Conservation (phyloP, 2,888 invertebrate genomes). For the Craniophora ligustri region DNA sequence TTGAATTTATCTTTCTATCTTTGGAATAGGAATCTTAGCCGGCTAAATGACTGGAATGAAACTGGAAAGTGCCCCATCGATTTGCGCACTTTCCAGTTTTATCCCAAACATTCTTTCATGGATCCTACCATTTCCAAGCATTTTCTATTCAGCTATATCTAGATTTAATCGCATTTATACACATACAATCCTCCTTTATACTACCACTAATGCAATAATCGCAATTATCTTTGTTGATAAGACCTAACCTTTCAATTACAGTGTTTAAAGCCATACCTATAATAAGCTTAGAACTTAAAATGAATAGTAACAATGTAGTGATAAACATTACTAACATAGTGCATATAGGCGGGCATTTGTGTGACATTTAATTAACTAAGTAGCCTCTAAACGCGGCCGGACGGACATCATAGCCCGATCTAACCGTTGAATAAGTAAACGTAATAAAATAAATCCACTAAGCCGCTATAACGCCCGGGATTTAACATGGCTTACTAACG, state of each 20-base stretch:
- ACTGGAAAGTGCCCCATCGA: too few species aligned
- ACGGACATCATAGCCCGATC: conserved; percentile 70
- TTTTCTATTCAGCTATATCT: too few species aligned
- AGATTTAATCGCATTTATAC: too few species aligned
- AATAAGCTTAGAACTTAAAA: conserved; percentile 24
- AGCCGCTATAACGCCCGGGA: conserved; percentile 72
- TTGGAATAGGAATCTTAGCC: too few species aligned
- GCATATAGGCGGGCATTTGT: conserved; percentile 54
- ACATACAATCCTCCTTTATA: too few species aligned
- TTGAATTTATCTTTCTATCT: too few species aligned
- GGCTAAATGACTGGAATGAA: too few species aligned
- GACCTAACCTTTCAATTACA: conserved; percentile 43
- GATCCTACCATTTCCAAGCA: too few species aligned
- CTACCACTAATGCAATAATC: too few species aligned
- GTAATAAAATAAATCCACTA: conserved; percentile 83
- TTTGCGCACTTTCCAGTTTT: too few species aligned
- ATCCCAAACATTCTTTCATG: background rate
- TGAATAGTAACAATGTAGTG: conserved; percentile 41
- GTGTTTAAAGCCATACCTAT: conserved; percentile 37
- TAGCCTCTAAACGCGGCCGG: conserved; percentile 66
- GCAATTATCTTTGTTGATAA: too few species aligned
- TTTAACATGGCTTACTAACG: conserved; percentile 76
- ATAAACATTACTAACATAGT: conserved; percentile 42
- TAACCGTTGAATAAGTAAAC: conserved; percentile 76
- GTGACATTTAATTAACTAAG: conserved; percentile 76